Percentiles rank a stretch among this genome's conserved stretches.
Evolutionary conservation across 2,888 invertebrate genomes (phyloP).

Genomic region (Chouioia cunea): DNA sequence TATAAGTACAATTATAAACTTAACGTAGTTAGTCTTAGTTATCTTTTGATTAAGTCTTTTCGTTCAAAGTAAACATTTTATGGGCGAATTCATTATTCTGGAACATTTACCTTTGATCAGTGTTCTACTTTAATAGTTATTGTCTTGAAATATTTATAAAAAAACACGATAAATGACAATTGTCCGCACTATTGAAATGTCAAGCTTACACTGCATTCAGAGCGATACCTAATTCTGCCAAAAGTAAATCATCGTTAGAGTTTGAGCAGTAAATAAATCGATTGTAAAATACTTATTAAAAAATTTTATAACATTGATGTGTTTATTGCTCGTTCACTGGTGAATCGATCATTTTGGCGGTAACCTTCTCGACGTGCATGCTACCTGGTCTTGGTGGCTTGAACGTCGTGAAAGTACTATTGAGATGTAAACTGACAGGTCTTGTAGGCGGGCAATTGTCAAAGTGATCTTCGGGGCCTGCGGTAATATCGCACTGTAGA

Average conservation of each 20-base stretch:
- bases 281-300: no score
- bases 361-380: slow-evolving; percentile 57
- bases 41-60: no score
- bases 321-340: slow-evolving; percentile 27
- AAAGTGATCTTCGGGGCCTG: background rate
- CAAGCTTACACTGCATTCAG: no score
- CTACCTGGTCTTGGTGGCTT: slow-evolving; percentile 54
- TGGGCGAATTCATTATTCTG: background rate
- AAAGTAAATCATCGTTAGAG: no score
- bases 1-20: no score
- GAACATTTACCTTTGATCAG: slow-evolving; percentile 15
- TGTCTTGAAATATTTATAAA: slow-evolving; percentile 8
- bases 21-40: slow-evolving; percentile 1
- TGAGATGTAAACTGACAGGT: slow-evolving; percentile 60
- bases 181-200: background rate
- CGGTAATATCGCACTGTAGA: slow-evolving; percentile 19
- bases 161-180: slow-evolving; percentile 12
- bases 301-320: no score
- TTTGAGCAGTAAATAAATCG: no score
- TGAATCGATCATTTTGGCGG: slow-evolving; percentile 56
- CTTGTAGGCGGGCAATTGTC: slow-evolving; percentile 39
- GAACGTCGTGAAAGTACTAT: slow-evolving; percentile 51
- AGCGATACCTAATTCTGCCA: no score
- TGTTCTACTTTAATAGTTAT: background rate
- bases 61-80: no score